Evolutionary conservation across 2,113 vertebrate species (phyloP), one percentile per base, ranked within the genome.

Genomic region (Astur gentilis): DNA sequence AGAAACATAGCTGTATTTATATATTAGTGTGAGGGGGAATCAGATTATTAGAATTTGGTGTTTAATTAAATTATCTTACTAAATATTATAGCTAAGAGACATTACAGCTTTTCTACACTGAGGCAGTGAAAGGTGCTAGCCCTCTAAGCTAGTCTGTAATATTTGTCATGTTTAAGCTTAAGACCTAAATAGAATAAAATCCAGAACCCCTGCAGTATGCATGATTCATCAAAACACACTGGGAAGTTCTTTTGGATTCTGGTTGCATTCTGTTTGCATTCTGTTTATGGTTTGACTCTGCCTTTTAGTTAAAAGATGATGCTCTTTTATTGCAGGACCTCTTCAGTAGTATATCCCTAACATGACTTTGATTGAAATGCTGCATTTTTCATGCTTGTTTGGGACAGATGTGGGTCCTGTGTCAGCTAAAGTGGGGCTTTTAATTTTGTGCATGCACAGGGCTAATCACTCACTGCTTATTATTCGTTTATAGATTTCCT

Each of bases 251-350:
- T 87, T 34, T 73, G 64, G 55, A 50, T 73, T 92, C 40, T 15
- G 19, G 8, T 20, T 0, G 0, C 19, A 17, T 81, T 79, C 42
- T 80, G 13, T 60, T 20, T 0, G 0, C 19, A 17, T 81, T 79
- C 42, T 80, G 13, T 60, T 89, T 64, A 29, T 29, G 14, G 18
- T 61, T 85, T 91, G n/a, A 40, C 23, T 31, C 15, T 73, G 19
- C 4, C 7, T 32, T 72, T 54, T 65, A 31, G 12, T 66, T 58
- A 36, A 83, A 70, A 71, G 9, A 29, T 18, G 16, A 45, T 77
- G 22, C 5, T 71, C 10, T 78, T 85, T 50, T 75, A 16, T 52
- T 87, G 21, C 12, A 82, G 47, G 23, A 36, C 26, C 6, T 73
- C 34, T 47, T 92, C 47, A 44, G 8, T 26, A 71, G 36, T 50